Evolutionary conservation across 2,888 invertebrate species (phyloP), one percentile per base, ranked within the genome.

Genomic region (Drepana falcataria): DNA sequence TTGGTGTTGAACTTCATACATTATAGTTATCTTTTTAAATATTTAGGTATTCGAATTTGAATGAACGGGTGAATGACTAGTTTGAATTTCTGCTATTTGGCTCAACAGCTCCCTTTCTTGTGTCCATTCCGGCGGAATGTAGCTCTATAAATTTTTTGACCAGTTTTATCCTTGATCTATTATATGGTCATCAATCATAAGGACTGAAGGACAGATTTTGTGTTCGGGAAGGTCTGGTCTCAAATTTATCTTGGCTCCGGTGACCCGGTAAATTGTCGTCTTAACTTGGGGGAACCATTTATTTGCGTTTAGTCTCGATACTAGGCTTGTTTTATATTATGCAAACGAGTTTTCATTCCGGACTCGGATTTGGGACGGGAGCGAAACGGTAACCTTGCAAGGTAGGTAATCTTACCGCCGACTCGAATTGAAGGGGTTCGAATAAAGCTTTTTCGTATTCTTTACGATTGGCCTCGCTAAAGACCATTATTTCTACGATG

Each of bases 261-360:
- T 81, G 85, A 83, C 83, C 83, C 85, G 84, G 69, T 68, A 85
- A 85, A 87, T 85, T 85, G 85, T 81, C 81, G 77, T 80, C 82
- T 84, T 82, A 82, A 83, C 81, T 84, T 75, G 77, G 77, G 75
- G 74, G 69, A 79, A 79, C 79, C 83, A 83, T 86, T 85, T 85
- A 84, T 87, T 86, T 85, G 79, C 79, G 79, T 83, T 85, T 81
- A 83, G 81, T 76, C 77, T 69, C 72, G 73, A 81, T 83, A 79
- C 80, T 79, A 68, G 77, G 76, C 77, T 72, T 79, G 78, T 81
- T 77, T 81, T 81, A 81, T 81, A 80, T 85, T 83, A 86, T 85
- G 83, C 79, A 84, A 84, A 84, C 80, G 80, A 82, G 78, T 78
- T 81, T 81, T 77, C 74, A 73, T 77, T 79, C 77, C 71, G 70